These are phyloP conservation scores for Ectropis grisescens DNA, from an alignment of 1,140 invertebrate species.

Conservation along the genomic window DNA sequence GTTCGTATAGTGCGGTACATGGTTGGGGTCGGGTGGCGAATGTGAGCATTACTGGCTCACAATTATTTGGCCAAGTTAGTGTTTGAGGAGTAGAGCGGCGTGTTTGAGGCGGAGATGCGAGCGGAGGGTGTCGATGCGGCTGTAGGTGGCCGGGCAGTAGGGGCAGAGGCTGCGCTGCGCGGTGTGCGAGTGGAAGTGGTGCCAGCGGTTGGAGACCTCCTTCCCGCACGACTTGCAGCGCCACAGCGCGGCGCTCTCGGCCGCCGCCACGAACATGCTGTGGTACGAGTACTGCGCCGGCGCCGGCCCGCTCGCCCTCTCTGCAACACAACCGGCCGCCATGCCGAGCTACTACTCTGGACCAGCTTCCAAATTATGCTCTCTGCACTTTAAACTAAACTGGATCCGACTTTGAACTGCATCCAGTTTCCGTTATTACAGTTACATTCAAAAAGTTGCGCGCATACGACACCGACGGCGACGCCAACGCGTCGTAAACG, in stretches of 20 bases:
- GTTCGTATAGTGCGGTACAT: not conserved
- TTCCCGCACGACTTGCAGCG: slow-evolving; percentile 86
- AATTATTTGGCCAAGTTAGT: too few relatives aligned
- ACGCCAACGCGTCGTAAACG: too few relatives aligned
- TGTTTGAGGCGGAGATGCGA: slow-evolving; percentile 83
- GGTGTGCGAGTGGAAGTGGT: slow-evolving; percentile 88
- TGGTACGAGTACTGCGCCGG: slow-evolving; percentile 78
- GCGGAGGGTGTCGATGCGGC: slow-evolving; percentile 85
- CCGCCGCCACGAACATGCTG: slow-evolving; percentile 82
- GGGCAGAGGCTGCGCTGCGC: slow-evolving; percentile 83
- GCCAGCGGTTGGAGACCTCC: slow-evolving; percentile 88
- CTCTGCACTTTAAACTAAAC: too few relatives aligned
- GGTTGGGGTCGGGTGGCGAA: slow-evolving; percentile 29
- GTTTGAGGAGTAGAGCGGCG: slow-evolving; percentile 71
- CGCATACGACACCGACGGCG: too few relatives aligned
- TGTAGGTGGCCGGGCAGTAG: slow-evolving; percentile 87
- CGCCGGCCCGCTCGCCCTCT: slow-evolving; percentile 28
- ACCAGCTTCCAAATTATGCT: too few relatives aligned
- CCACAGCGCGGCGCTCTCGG: slow-evolving; percentile 78
- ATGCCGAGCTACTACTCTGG: too few relatives aligned
- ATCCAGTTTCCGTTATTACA: too few relatives aligned
- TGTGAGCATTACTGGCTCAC: slow-evolving; percentile 6
- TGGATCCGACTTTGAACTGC: too few relatives aligned
- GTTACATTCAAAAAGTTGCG: too few relatives aligned
- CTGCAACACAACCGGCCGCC: slow-evolving; percentile 28